phyloP scores from a whole-genome alignment of 2,797 vertebrate genomes.

The Sphenodon punctatus region DNA sequence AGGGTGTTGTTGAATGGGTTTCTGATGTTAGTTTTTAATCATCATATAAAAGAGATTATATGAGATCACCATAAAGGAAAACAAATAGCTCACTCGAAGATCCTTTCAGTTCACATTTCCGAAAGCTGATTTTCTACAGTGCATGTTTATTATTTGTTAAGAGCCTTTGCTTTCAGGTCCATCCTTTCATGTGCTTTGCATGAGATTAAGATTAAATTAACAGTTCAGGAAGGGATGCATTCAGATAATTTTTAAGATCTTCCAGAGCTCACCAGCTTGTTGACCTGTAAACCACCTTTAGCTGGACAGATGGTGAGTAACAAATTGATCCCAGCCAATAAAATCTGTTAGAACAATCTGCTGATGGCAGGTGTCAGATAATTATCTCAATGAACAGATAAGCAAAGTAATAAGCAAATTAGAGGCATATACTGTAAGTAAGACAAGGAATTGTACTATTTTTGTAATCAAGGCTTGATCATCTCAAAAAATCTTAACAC shows the following conservation, averaged over 20 bases:
- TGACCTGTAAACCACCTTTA: conserved; percentile 91
- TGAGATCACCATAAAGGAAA: conserved; percentile 2
- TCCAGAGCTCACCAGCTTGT: conserved; percentile 74
- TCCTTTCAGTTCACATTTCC: not conserved
- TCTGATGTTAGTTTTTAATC: not conserved
- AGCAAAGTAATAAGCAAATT: conserved; percentile 75
- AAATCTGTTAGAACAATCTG: conserved; percentile 94
- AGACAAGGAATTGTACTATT: conserved; percentile 50
- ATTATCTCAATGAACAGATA: conserved; percentile 89
- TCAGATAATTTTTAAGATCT: conserved; percentile 65
- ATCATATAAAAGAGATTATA: not conserved
- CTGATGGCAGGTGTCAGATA: conserved; percentile 90
- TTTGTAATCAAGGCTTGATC: conserved; percentile 17
- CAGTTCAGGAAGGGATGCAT: conserved; percentile 49
- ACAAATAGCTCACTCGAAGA: conserved; percentile 8
- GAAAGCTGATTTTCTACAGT: conserved; percentile 23
- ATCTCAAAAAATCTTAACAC: conserved; percentile 1
- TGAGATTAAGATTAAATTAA: conserved; percentile 64
- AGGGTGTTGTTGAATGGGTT: not conserved
- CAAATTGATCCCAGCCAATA: conserved; percentile 83
- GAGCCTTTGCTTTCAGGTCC: conserved; percentile 10
- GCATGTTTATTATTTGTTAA: not conserved
- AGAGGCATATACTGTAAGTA: conserved; percentile 76
- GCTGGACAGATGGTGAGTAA: conserved; percentile 88
- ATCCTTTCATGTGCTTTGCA: conserved; percentile 14